Evolutionary conservation across 2,797 vertebrate genomes (phyloP), one percentile per base, ranked within the genome.

Genomic region (Lacerta bilineata): DNA sequence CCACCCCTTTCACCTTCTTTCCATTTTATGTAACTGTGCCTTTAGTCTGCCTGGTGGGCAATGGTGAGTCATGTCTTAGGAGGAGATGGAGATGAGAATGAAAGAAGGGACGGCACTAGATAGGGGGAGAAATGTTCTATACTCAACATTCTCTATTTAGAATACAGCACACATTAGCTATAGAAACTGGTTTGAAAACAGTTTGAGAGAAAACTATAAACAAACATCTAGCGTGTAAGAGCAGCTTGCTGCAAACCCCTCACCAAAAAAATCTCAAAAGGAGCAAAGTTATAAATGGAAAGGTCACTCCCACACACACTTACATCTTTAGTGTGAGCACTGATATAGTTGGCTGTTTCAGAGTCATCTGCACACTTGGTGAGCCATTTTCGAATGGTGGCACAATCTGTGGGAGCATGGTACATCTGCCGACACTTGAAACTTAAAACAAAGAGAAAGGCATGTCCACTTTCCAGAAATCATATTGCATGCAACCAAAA

Each of bases 241-340:
- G 11, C 13, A 75, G 20, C 27, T 29, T 20, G 27, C 3, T 17
- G 50, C 50, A 55, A 13, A 64, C 36, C 29, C 25, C 29, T 0
- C 13, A 27, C 25, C 3, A 13, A 59, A 61, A 2, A 64, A 64
- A 43, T 5, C 88, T 90, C 46, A 81, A n/a, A 29, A 90, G 59
- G 61, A 29, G 33, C 79, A 85, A 20, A 75, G 1, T 83, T 78
- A 77, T 33, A 71, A 84, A 78, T 33, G 20, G 71, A 72, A n/a
- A 29, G 11, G 46, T 8, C 69, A 9, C 33, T 7, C 50, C 59
- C 15, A 85, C 61, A 81, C 75, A 64, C 50, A 90, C 98, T 96
- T 98, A 99, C 99, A 90, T 99, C 99, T 99, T 99, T 99, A 98
- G 99, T 99, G 98, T 99, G 99, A 93, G 99, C 99, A 93, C 99